These are phyloP conservation scores for Tapirus terrestris DNA, from an alignment of 2,113 vertebrate genomes.

Conservation along the genomic window DNA sequence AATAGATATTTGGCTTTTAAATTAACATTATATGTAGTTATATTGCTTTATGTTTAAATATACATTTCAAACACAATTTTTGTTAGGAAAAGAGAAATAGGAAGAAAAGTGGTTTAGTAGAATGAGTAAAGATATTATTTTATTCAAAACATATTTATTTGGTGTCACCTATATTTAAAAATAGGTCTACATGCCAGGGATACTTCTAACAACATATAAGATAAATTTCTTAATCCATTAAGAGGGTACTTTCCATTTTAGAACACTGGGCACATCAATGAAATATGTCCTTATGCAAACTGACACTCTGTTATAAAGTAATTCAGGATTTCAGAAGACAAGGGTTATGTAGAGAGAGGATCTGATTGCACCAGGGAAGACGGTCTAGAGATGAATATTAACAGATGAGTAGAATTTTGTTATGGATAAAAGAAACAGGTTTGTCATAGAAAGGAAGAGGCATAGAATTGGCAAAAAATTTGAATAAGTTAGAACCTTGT, in stretches of 20 bases:
- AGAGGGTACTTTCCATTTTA: neutral
- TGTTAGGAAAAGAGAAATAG: neutral
- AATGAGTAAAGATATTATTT: neutral
- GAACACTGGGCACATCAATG: neutral
- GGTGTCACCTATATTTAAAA: neutral
- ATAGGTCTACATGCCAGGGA: neutral
- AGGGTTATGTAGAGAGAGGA: neutral
- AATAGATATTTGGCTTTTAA: neutral
- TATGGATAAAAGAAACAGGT: neutral
- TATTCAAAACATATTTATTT: neutral
- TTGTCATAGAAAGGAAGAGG: neutral
- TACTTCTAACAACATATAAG: neutral
- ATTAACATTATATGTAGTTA: neutral
- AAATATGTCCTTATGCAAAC: neutral
- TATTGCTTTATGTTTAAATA: neutral
- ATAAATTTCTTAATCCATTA: neutral
- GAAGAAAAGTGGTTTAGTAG: neutral
- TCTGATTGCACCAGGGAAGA: neutral
- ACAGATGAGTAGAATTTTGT: neutral
- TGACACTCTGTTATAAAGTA: neutral
- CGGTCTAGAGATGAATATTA: neutral
- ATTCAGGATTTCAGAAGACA: neutral
- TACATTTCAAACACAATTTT: neutral
- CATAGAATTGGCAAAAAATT: neutral
- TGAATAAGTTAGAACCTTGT: neutral